Conservation (phyloP, 2,113 vertebrate species). For the Promerops cafer region DNA sequence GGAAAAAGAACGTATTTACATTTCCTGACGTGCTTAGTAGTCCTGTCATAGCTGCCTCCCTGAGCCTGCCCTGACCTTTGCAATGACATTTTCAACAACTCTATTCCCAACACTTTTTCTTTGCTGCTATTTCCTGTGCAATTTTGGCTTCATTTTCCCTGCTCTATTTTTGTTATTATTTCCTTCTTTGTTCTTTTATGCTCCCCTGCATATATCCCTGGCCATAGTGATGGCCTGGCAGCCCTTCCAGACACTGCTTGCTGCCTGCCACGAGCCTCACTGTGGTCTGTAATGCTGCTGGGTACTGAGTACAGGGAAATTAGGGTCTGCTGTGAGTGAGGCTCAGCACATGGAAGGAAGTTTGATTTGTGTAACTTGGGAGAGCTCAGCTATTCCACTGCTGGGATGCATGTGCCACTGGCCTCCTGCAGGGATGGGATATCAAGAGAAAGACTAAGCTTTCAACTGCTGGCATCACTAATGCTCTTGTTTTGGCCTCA, state of each 20-base stretch:
- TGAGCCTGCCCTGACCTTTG: neutral
- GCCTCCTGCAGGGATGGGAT: neutral
- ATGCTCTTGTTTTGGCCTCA: neutral
- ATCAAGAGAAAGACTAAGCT: neutral
- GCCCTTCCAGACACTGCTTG: neutral
- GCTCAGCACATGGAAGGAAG: neutral
- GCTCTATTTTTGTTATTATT: neutral
- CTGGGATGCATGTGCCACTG: neutral
- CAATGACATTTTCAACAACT: neutral
- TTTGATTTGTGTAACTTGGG: neutral
- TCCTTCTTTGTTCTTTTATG: neutral
- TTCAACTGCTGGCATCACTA: neutral
- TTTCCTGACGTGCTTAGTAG: neutral
- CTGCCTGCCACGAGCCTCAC: neutral
- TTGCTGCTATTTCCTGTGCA: neutral
- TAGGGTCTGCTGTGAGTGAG: neutral
- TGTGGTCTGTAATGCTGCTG: neutral
- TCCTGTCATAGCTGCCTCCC: neutral
- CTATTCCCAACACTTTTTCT: neutral
- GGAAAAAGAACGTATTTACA: neutral
- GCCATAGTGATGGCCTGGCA: neutral
- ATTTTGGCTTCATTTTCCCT: neutral
- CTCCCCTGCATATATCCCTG: neutral
- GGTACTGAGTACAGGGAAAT: neutral
- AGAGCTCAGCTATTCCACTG: neutral